Conservation (phyloP, 2,888 invertebrate genomes). For the Phyllotreta cruciferae region DNA sequence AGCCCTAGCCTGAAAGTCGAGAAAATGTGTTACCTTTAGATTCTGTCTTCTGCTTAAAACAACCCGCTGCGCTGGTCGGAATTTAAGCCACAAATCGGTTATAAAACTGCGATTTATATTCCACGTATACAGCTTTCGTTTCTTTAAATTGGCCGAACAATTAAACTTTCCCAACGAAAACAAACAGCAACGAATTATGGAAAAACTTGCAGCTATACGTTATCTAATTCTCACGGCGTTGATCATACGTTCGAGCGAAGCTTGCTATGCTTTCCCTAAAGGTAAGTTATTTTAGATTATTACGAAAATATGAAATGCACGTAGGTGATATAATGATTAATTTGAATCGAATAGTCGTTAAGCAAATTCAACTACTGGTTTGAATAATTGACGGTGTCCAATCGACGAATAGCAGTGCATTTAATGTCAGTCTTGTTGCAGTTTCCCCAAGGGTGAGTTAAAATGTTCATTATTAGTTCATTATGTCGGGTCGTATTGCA, state of each 20-base stretch:
- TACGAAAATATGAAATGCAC: conserved; percentile 4
- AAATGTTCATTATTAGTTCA: conserved; percentile 24
- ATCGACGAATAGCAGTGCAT: not conserved
- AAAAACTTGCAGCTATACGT: conserved; percentile 31
- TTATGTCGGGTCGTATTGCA: conserved; percentile 14
- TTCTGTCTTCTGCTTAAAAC: conserved; percentile 1
- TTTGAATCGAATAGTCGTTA: too few species aligned
- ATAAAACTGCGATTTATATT: not conserved
- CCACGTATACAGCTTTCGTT: not conserved
- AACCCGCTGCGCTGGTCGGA: not conserved
- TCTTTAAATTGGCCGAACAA: too few species aligned
- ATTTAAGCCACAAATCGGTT: not conserved
- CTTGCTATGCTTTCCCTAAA: conserved; percentile 64
- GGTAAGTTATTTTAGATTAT: conserved; percentile 46
- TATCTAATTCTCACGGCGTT: conserved; percentile 34
- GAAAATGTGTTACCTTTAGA: not conserved
- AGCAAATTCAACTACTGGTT: too few species aligned
- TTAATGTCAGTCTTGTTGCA: conserved; percentile 9
- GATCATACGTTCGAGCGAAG: conserved; percentile 38
- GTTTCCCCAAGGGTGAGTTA: conserved; percentile 15
- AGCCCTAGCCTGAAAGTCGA: conserved; percentile 10
- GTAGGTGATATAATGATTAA: too few species aligned
- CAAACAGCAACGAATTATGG: conserved; percentile 26
- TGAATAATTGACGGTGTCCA: not conserved
- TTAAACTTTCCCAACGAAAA: not conserved